Percentiles rank a stretch among this genome's conserved stretches.
phyloP scores from a whole-genome alignment of 2,797 vertebrate genomes.

The Arvicola amphibius region DNA sequence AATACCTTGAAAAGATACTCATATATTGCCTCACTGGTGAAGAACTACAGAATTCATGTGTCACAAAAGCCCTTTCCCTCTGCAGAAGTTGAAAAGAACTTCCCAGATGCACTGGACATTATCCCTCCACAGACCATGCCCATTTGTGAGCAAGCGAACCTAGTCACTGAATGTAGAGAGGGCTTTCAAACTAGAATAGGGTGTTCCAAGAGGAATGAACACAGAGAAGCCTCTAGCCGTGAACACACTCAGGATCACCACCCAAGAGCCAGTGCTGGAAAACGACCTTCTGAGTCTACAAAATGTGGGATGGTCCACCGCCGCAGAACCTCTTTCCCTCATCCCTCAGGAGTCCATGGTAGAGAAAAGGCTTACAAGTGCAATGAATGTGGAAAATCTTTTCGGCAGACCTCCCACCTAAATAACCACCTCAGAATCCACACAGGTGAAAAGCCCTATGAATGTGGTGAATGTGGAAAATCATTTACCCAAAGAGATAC shows the following conservation, averaged over 20 bases:
- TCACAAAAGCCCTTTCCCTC: neutral
- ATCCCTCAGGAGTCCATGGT: neutral
- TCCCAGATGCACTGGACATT: neutral
- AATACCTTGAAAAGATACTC: neutral
- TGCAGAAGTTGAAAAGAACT: neutral
- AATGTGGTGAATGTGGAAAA: conserved; percentile 60
- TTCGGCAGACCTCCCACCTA: conserved; percentile 33
- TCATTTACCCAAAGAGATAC: conserved; percentile 44
- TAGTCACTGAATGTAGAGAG: neutral
- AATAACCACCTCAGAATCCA: conserved; percentile 31
- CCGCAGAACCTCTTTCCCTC: neutral
- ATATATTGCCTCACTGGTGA: neutral
- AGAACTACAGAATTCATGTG: neutral
- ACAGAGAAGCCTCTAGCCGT: neutral
- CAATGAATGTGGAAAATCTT: neutral
- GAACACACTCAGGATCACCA: neutral
- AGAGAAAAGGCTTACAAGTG: conserved; percentile 15
- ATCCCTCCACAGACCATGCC: neutral
- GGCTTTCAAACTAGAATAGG: neutral
- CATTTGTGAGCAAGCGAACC: neutral
- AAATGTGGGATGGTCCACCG: conserved; percentile 36
- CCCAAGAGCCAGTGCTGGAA: neutral
- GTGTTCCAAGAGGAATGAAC: neutral
- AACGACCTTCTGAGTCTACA: conserved; percentile 1
- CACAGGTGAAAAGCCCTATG: conserved; percentile 23